Percentiles rank a stretch among this genome's conserved stretches.
Conservation (phyloP, 2,113 vertebrate species). For the Drymodes brunneopygia region DNA sequence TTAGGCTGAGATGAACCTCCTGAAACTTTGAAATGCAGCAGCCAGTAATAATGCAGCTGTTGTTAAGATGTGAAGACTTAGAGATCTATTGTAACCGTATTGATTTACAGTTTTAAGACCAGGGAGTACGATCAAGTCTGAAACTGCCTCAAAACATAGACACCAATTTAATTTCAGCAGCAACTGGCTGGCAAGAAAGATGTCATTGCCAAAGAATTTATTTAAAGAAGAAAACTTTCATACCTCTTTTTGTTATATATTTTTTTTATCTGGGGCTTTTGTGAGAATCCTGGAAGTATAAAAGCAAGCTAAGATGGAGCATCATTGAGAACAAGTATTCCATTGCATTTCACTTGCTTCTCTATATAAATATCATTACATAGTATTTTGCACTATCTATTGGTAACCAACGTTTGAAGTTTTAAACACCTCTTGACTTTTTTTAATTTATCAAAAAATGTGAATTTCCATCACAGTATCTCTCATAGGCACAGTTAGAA, state of each 20-base stretch:
- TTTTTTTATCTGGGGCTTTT: background rate
- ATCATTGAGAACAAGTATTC: background rate
- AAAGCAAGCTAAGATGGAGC: background rate
- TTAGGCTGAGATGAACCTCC: background rate
- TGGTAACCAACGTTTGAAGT: background rate
- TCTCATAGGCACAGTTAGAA: background rate
- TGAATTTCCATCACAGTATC: background rate
- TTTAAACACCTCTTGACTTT: background rate
- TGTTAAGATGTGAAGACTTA: background rate
- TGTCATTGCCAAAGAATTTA: background rate
- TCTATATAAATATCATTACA: background rate
- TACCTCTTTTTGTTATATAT: accelerated
- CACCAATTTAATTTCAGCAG: background rate
- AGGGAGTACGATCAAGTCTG: background rate
- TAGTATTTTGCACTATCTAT: background rate
- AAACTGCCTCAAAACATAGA: background rate
- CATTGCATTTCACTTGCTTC: background rate
- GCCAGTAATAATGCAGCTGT: background rate
- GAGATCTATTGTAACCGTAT: background rate
- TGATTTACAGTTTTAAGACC: background rate
- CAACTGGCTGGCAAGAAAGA: background rate
- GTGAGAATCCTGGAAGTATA: background rate
- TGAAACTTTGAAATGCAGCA: background rate
- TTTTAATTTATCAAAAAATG: background rate
- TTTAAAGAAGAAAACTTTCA: background rate